phyloP scores from a whole-genome alignment of 2,113 vertebrate species.

The Podiceps cristatus region DNA sequence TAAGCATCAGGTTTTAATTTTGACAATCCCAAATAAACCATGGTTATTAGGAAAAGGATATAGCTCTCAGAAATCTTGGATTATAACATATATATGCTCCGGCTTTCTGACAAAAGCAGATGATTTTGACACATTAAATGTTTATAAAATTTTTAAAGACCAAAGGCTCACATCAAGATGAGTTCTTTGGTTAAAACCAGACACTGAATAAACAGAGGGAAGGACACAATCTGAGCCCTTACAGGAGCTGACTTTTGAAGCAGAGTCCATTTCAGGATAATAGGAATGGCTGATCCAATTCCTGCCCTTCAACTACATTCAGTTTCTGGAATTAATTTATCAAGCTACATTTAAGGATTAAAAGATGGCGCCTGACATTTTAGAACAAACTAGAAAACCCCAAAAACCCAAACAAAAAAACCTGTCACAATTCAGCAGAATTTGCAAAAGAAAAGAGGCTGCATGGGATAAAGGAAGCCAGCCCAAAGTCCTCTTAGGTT shows the following conservation, averaged over 20 bases:
- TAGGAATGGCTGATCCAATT: constrained; percentile 45
- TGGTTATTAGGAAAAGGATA: neutral
- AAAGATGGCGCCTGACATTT: constrained; percentile 62
- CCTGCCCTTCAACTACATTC: constrained; percentile 45
- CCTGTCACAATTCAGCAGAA: constrained; percentile 64
- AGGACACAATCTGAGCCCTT: constrained; percentile 38
- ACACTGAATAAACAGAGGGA: constrained; percentile 28
- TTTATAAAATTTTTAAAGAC: neutral
- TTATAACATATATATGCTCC: neutral
- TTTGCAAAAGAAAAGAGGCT: constrained; percentile 63
- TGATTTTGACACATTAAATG: neutral
- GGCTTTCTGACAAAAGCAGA: neutral
- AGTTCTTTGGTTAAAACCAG: neutral
- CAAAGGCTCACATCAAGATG: neutral
- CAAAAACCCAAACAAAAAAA: constrained; percentile 60
- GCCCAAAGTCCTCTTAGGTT: constrained; percentile 70
- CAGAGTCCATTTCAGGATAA: constrained; percentile 44
- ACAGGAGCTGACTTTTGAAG: constrained; percentile 29
- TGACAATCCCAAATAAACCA: neutral
- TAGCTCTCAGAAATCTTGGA: neutral
- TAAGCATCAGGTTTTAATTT: neutral
- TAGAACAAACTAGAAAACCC: constrained; percentile 55
- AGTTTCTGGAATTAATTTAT: constrained; percentile 72
- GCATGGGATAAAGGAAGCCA: constrained; percentile 47
- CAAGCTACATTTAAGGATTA: constrained; percentile 66